phyloP scores from a whole-genome alignment of 2,113 vertebrate genomes.

The Chionodraco myersi region DNA sequence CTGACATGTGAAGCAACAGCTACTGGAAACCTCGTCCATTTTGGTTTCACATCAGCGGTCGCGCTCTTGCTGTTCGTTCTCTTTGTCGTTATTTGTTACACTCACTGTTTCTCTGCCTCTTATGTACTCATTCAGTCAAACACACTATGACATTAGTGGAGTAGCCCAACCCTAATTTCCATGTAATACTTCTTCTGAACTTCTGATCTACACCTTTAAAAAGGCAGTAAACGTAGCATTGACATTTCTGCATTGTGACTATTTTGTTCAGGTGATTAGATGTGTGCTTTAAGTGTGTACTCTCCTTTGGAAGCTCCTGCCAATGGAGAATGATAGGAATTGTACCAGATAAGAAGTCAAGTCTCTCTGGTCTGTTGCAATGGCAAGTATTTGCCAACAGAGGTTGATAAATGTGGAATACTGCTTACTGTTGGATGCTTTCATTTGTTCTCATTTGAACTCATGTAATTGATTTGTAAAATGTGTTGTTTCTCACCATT shows the following conservation, averaged over 20 bases:
- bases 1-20: slow-evolving; percentile 72
- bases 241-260: neutral
- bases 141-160: neutral
- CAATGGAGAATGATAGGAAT: neutral
- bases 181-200: neutral
- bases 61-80: slow-evolving; percentile 40
- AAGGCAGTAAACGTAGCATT: neutral
- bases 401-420: neutral
- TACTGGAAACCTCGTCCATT: slow-evolving; percentile 48
- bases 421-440: neutral
- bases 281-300: neutral
- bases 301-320: neutral
- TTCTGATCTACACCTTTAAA: neutral
- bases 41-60: slow-evolving; percentile 52
- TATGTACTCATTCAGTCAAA: slow-evolving; percentile 29
- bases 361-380: neutral
- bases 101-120: slow-evolving; percentile 28
- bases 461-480: neutral
- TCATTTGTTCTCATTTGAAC: neutral
- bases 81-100: slow-evolving; percentile 44
- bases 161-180: slow-evolving; percentile 15
- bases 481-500: neutral
- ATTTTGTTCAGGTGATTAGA: neutral
- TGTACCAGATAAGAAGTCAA: neutral
- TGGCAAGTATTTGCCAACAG: slow-evolving; percentile 5